Evolutionary conservation across 2,113 vertebrate species (phyloP).

Genomic region (Otolemur garnettii): DNA sequence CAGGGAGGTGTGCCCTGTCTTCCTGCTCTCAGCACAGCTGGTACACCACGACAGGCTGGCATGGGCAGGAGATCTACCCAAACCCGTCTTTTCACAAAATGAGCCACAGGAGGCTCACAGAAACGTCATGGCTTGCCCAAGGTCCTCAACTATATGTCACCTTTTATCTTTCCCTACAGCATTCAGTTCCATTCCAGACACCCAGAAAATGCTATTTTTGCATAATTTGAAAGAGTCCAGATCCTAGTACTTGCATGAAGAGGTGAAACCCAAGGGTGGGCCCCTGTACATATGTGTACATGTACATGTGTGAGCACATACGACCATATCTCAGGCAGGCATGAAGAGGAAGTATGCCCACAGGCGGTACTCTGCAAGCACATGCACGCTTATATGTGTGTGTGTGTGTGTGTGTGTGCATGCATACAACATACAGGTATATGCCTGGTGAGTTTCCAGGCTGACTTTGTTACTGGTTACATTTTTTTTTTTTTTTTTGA

Average conservation of each 20-base stretch:
- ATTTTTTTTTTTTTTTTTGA: not conserved
- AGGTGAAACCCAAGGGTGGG: not conserved
- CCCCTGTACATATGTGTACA: accelerated
- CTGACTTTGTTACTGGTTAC: not conserved
- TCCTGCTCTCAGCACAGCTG: not conserved
- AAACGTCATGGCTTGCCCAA: not conserved
- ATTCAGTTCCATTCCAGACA: not conserved
- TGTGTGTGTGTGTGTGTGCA: no score
- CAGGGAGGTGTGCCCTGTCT: not conserved
- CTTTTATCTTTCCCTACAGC: not conserved
- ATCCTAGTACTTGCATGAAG: not conserved
- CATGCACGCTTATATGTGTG: no score
- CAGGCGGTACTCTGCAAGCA: not conserved
- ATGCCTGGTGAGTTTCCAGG: not conserved
- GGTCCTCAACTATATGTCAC: not conserved
- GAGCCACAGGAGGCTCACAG: not conserved
- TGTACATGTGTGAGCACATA: not conserved
- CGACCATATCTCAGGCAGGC: not conserved
- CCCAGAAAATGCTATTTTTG: not conserved
- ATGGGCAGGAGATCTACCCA: not conserved
- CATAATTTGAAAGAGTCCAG: not conserved
- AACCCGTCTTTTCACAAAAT: not conserved
- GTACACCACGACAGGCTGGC: accelerated
- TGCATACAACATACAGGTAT: not conserved
- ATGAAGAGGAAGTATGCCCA: not conserved